Conservation (phyloP, 2,888 invertebrate genomes). For the Ormyrus rosae region DNA sequence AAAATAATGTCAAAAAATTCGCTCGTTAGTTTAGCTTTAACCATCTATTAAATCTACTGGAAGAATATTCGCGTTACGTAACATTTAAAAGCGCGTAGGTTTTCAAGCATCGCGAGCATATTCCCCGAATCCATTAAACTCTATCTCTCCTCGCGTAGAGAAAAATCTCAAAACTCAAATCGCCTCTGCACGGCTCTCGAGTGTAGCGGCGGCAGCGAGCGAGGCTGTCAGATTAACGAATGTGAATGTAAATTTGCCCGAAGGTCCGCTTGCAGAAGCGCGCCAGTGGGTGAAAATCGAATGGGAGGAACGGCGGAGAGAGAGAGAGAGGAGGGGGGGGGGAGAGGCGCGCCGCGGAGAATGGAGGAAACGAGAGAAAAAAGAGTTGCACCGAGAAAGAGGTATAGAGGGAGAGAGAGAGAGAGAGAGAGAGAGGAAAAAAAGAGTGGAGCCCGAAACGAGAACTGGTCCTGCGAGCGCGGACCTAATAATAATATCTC, state of each 20-base stretch:
- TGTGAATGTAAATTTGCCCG: slow-evolving; percentile 58
- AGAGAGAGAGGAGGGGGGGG: slow-evolving; percentile 53
- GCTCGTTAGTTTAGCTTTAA: no score
- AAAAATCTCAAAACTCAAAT: slow-evolving; percentile 36
- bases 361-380: slow-evolving; percentile 30
- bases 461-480: slow-evolving; percentile 61
- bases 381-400: slow-evolving; percentile 22
- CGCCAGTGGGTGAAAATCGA: slow-evolving; percentile 55
- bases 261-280: slow-evolving; percentile 40
- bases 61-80: no score
- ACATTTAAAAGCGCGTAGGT: no score
- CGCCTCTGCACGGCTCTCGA: neutral
- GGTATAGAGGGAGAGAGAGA: slow-evolving; percentile 22
- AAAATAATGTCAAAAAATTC: no score
- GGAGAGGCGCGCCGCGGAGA: slow-evolving; percentile 33
- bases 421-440: slow-evolving; percentile 8
- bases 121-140: no score
- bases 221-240: slow-evolving; percentile 60
- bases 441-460: slow-evolving; percentile 51
- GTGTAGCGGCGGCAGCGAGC: slow-evolving; percentile 18
- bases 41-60: no score
- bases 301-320: slow-evolving; percentile 40
- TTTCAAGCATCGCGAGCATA: no score
- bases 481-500: slow-evolving; percentile 62
- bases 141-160: neutral